Conservation (phyloP, 2,113 vertebrate genomes). For the Ariopsis seemanni region DNA sequence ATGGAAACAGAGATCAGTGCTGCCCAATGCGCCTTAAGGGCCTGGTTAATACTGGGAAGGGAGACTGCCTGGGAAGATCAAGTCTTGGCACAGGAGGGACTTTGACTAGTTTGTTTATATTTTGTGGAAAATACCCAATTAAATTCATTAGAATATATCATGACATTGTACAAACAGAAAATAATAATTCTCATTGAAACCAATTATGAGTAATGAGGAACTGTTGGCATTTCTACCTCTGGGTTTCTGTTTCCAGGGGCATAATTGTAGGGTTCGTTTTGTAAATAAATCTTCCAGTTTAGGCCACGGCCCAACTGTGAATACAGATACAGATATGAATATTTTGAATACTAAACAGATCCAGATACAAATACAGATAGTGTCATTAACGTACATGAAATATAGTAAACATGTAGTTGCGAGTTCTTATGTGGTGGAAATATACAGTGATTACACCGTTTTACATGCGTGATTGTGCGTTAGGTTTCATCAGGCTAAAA, state of each 20-base stretch:
- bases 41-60: too few relatives aligned
- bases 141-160: neutral
- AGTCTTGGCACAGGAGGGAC: too few relatives aligned
- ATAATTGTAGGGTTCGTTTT: neutral
- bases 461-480: neutral
- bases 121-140: neutral
- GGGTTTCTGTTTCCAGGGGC: neutral
- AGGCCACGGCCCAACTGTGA: neutral
- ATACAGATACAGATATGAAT: neutral
- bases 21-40: too few relatives aligned
- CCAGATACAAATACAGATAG: neutral
- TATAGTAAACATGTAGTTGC: neutral
- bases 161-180: neutral
- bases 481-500: slow-evolving; percentile 8
- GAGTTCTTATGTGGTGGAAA: neutral
- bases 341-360: neutral
- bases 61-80: too few relatives aligned
- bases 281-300: too few relatives aligned
- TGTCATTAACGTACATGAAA: neutral
- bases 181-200: neutral
- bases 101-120: neutral
- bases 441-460: neutral
- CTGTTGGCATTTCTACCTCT: neutral
- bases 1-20: too few relatives aligned
- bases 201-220: neutral